Percentiles rank a stretch among this genome's conserved stretches.
phyloP scores from a whole-genome alignment of 2,888 invertebrate genomes.

The Flexamia atlantica region DNA sequence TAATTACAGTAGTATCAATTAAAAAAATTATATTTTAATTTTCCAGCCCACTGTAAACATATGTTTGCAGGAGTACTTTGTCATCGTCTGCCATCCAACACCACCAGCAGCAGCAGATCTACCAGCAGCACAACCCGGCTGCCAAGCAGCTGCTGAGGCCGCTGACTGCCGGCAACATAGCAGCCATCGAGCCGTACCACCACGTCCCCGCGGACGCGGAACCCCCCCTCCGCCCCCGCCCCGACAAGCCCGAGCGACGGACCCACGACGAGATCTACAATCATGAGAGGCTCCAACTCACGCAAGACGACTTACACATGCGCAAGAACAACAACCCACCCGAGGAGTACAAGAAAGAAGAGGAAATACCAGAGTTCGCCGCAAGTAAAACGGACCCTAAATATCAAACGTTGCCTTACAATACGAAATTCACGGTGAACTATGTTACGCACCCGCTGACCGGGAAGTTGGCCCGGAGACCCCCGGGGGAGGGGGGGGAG shows the following conservation, averaged over 20 bases:
- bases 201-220: conserved; percentile 81
- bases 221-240: conserved; percentile 2
- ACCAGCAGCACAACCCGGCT: conserved; percentile 76
- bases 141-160: conserved; percentile 67
- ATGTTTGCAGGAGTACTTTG: conserved; percentile 50
- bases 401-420: conserved; percentile 94
- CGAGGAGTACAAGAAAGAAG: conserved; percentile 52
- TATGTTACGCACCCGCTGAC: conserved; percentile 66
- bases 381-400: conserved; percentile 93
- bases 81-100: conserved; percentile 57
- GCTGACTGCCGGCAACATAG: conserved; percentile 78
- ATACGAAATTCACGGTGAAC: conserved; percentile 88
- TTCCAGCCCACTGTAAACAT: too few species aligned
- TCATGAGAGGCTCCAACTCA: conserved; percentile 42
- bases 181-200: conserved; percentile 92
- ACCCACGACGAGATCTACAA: conserved; percentile 54
- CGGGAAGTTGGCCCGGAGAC: conserved; percentile 41
- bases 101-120: conserved; percentile 74
- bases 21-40: too few species aligned
- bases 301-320: conserved; percentile 64
- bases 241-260: conserved; percentile 46
- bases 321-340: conserved; percentile 46
- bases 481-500: conserved; percentile 59
- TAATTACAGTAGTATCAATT: too few species aligned
- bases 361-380: conserved; percentile 76